Percentiles rank a stretch among this genome's conserved stretches.
phyloP scores from a whole-genome alignment of 2,888 invertebrate species.

The Megaustenia siamemsis region DNA sequence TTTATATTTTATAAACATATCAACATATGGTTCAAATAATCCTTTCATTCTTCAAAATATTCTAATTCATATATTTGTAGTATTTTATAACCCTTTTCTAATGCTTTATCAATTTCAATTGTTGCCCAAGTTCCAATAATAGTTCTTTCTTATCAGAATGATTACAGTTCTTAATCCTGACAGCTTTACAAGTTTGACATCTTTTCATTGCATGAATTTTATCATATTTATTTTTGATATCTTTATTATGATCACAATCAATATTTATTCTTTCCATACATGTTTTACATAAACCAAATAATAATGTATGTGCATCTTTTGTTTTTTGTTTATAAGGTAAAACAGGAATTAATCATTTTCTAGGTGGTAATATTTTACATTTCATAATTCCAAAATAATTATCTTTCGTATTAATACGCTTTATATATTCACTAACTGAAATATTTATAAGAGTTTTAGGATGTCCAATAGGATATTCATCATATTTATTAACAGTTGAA shows the following conservation, averaged over 20 bases:
- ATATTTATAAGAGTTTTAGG: not conserved
- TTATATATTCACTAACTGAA: not conserved
- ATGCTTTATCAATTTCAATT: constrained; percentile 3
- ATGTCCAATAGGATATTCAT: not conserved
- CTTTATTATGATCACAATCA: not conserved
- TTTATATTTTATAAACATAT: not conserved
- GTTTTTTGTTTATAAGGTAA: constrained; percentile 6
- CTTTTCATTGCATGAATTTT: not conserved
- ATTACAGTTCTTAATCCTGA: not conserved
- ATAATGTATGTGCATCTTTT: constrained; percentile 9
- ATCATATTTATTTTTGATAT: not conserved
- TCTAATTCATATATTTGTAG: constrained; percentile 7
- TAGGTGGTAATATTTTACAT: constrained; percentile 8
- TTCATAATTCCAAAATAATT: constrained; percentile 10
- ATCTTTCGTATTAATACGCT: not conserved
- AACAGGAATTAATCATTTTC: constrained; percentile 6
- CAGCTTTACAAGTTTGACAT: not conserved
- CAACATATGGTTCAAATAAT: constrained; percentile 3
- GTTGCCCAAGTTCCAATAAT: constrained; percentile 3
- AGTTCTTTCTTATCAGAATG: constrained; percentile 10
- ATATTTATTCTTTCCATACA: constrained; percentile 14
- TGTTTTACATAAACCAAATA: constrained; percentile 8
- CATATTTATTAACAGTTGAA: constrained; percentile 3
- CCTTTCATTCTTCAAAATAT: not conserved
- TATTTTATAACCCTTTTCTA: constrained; percentile 3